Conservation (phyloP, 23 tunicate genomes). For the Phallusia fumigata region DNA sequence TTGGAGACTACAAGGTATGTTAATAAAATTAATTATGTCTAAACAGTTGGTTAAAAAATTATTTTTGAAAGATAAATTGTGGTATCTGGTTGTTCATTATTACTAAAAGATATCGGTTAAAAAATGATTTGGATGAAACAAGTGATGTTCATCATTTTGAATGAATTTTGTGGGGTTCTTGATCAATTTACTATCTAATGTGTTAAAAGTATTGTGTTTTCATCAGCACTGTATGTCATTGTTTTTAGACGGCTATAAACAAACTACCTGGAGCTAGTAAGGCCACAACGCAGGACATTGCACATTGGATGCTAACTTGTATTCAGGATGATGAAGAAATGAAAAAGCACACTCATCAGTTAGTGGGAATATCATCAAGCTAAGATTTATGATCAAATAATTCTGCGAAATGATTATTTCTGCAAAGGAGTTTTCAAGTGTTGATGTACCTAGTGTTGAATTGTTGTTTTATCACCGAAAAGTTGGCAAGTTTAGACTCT, state of each 20-base stretch:
- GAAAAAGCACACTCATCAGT: conserved; percentile 35
- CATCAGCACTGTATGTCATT: background rate
- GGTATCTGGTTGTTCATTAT: background rate
- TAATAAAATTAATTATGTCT: too few relatives aligned
- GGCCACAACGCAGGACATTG: conserved; percentile 56
- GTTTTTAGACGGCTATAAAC: conserved; percentile 34
- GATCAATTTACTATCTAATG: too few relatives aligned
- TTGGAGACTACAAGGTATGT: background rate
- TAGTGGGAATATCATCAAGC: conserved; percentile 67
- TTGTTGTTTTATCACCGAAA: too few relatives aligned
- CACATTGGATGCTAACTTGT: conserved; percentile 56
- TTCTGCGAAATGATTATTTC: too few relatives aligned
- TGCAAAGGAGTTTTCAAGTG: too few relatives aligned
- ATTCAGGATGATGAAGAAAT: conserved; percentile 25
- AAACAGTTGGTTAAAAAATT: too few relatives aligned
- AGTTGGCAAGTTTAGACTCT: too few relatives aligned
- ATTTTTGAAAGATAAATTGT: too few relatives aligned
- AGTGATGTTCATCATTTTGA: background rate
- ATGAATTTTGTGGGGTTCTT: too few relatives aligned
- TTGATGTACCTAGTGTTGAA: too few relatives aligned
- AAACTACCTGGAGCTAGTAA: conserved; percentile 23
- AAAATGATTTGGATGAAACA: background rate
- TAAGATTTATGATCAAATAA: too few relatives aligned
- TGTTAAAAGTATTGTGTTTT: too few relatives aligned
- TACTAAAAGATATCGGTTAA: background rate